Conservation (phyloP, 2,888 invertebrate species). For the Yponomeuta plumbellus region DNA sequence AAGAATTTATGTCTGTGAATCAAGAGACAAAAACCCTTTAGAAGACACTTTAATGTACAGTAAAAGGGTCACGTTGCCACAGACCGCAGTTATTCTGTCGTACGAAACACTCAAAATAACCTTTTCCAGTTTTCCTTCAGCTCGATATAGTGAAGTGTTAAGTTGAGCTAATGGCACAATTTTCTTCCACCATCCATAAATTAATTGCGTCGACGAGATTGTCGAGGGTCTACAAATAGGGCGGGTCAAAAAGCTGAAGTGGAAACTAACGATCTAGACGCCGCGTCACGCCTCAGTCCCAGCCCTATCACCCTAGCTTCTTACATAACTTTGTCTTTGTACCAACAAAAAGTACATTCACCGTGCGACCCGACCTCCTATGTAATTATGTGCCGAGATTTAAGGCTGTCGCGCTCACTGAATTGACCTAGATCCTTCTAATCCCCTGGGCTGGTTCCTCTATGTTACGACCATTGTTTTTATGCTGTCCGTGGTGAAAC, state of each 20-base stretch:
- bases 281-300: slow-evolving; percentile 34
- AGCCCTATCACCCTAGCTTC: not conserved
- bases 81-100: too few relatives aligned
- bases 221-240: slow-evolving; percentile 24
- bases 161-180: slow-evolving; percentile 20
- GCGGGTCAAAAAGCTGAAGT: slow-evolving; percentile 47
- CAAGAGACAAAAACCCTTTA: too few relatives aligned
- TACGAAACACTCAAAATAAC: too few relatives aligned
- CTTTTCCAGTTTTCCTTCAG: slow-evolving; percentile 10
- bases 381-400: slow-evolving; percentile 56
- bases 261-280: slow-evolving; percentile 40
- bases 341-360: slow-evolving; percentile 2
- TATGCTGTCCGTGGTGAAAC: slow-evolving; percentile 29
- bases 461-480: slow-evolving; percentile 35
- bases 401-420: slow-evolving; percentile 39
- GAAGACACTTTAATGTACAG: too few relatives aligned
- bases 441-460: slow-evolving; percentile 37
- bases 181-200: slow-evolving; percentile 18
- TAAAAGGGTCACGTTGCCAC: too few relatives aligned
- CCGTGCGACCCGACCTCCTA: not conserved
- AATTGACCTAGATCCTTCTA: slow-evolving; percentile 54
- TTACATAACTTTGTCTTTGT: slow-evolving; percentile 4
- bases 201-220: slow-evolving; percentile 23
- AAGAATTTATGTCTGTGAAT: too few relatives aligned
- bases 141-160: slow-evolving; percentile 20